phyloP scores from a whole-genome alignment of 2,888 invertebrate species.

The Chirona hameri region DNA sequence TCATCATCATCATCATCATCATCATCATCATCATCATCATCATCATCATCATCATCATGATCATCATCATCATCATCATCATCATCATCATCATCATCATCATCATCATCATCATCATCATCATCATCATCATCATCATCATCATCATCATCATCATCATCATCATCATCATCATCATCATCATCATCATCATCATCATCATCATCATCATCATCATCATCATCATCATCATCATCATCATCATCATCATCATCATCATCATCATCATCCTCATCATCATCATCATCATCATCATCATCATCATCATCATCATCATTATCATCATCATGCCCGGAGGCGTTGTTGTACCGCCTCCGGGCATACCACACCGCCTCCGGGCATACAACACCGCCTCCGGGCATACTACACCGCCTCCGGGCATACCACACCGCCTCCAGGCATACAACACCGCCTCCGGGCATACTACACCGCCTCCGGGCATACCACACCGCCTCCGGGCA shows the following conservation, averaged over 20 bases:
- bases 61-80: conserved; percentile 22
- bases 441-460: no score
- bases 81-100: conserved; percentile 22
- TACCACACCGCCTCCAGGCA: no score
- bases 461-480: no score
- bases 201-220: conserved; percentile 22
- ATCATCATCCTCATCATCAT: no score
- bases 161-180: conserved; percentile 10
- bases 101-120: conserved; percentile 22
- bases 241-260: conserved; percentile 9
- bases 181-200: conserved; percentile 22
- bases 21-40: conserved; percentile 22
- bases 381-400: no score
- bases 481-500: no score
- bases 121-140: conserved; percentile 22
- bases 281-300: no score
- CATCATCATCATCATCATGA: conserved; percentile 10
- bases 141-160: conserved; percentile 22
- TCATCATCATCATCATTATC: conserved; percentile 22
- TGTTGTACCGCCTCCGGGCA: no score
- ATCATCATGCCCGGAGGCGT: no score
- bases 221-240: conserved; percentile 1
- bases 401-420: no score
- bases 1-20: conserved; percentile 22
- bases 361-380: no score